Conservation (phyloP, 2,113 vertebrate species). For the Esox niger region DNA sequence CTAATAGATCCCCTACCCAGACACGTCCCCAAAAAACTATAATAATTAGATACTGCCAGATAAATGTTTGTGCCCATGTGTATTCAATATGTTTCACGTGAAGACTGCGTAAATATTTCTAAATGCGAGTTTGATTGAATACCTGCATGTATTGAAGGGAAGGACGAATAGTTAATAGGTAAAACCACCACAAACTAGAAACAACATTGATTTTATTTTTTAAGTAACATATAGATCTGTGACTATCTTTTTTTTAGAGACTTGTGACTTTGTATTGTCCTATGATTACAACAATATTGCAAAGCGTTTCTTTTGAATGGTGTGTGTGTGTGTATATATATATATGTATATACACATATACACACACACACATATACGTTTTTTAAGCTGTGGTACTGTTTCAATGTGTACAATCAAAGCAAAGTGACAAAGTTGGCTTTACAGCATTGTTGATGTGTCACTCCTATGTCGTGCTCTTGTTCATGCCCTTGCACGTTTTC, state of each 20-base stretch:
- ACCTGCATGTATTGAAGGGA: constrained; percentile 68
- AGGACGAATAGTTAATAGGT: constrained; percentile 67
- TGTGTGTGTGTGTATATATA: constrained; percentile 27
- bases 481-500: constrained; percentile 12
- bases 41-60: too few relatives aligned
- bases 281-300: constrained; percentile 38
- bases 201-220: constrained; percentile 69
- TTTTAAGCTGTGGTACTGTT: constrained; percentile 45
- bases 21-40: too few relatives aligned
- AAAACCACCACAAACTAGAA: constrained; percentile 56
- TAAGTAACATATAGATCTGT: constrained; percentile 84
- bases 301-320: constrained; percentile 40
- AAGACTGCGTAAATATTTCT: too few relatives aligned
- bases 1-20: too few relatives aligned
- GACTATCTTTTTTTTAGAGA: constrained; percentile 61
- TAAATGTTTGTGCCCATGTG: too few relatives aligned
- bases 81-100: too few relatives aligned
- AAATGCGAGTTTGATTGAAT: too few relatives aligned
- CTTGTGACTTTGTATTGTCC: constrained; percentile 43
- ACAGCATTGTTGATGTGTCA: constrained; percentile 44
- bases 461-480: constrained; percentile 24
- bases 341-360: too few relatives aligned
- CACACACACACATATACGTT: too few relatives aligned
- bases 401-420: constrained; percentile 63
- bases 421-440: constrained; percentile 41